These are phyloP conservation scores for Elgonia sp. DNA, from an alignment of 2,888 invertebrate genomes.

Conservation along the genomic window DNA sequence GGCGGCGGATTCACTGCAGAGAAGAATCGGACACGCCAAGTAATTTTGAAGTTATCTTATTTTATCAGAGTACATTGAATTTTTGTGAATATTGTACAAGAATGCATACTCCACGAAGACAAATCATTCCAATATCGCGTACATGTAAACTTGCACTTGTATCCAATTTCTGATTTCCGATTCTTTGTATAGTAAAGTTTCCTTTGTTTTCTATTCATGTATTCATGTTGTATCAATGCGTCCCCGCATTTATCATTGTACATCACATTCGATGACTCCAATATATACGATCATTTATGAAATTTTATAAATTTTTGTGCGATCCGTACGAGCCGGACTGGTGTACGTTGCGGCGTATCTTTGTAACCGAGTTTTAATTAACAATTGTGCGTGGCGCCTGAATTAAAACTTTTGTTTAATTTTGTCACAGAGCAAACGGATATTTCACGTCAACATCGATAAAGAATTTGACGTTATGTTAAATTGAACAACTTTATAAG, in stretches of 20 bases:
- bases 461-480: conserved; percentile 15
- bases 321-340: background rate
- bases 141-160: conserved; percentile 60
- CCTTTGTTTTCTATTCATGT: conserved; percentile 55
- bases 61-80: conserved; percentile 72
- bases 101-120: conserved; percentile 63
- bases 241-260: conserved; percentile 27
- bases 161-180: conserved; percentile 70
- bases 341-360: background rate
- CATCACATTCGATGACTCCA: conserved; percentile 19
- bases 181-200: conserved; percentile 56
- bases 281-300: conserved; percentile 39
- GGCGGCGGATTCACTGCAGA: conserved; percentile 59
- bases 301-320: conserved; percentile 3
- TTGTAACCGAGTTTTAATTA: conserved; percentile 30
- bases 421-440: background rate
- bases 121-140: conserved; percentile 65
- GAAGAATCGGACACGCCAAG: conserved; percentile 73
- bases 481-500: conserved; percentile 21
- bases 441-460: background rate
- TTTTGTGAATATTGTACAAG: conserved; percentile 70
- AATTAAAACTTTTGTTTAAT: conserved; percentile 34
- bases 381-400: conserved; percentile 3
- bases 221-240: conserved; percentile 47
- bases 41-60: conserved; percentile 73